Conservation (phyloP, 1,140 invertebrate genomes). For the Meloidogyne exigua region DNA sequence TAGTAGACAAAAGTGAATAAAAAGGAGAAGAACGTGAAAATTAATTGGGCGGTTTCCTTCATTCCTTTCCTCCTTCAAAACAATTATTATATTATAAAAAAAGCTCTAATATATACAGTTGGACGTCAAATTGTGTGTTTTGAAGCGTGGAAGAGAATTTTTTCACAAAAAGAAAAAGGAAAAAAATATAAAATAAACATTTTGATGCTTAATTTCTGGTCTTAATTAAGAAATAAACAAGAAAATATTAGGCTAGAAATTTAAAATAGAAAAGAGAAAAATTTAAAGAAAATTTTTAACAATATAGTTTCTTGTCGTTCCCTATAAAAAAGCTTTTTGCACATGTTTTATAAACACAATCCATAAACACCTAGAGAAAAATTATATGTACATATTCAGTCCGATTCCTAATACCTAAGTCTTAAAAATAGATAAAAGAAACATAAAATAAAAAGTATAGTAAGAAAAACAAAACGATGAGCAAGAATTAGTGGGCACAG, state of each 20-base stretch:
- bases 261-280: background rate
- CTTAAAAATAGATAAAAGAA: too few relatives aligned
- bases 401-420: too few relatives aligned
- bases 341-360: background rate
- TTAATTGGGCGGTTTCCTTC: background rate
- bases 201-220: too few relatives aligned
- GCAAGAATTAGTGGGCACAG: background rate
- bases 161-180: background rate
- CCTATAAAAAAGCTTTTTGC: background rate
- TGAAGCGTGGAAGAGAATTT: background rate
- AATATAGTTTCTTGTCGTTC: too few relatives aligned
- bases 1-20: background rate
- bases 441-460: too few relatives aligned
- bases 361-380: too few relatives aligned
- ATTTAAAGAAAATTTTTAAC: too few relatives aligned
- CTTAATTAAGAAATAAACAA: background rate
- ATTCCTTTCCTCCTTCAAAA: background rate
- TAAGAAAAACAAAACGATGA: background rate
- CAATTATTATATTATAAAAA: background rate
- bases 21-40: background rate
- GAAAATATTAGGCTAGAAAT: background rate
- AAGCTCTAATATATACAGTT: background rate
- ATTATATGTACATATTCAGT: too few relatives aligned
- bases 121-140: background rate
- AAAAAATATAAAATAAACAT: background rate